These are phyloP conservation scores for Leptothorax acervorum DNA, from an alignment of 2,888 invertebrate species.

Conservation along the genomic window DNA sequence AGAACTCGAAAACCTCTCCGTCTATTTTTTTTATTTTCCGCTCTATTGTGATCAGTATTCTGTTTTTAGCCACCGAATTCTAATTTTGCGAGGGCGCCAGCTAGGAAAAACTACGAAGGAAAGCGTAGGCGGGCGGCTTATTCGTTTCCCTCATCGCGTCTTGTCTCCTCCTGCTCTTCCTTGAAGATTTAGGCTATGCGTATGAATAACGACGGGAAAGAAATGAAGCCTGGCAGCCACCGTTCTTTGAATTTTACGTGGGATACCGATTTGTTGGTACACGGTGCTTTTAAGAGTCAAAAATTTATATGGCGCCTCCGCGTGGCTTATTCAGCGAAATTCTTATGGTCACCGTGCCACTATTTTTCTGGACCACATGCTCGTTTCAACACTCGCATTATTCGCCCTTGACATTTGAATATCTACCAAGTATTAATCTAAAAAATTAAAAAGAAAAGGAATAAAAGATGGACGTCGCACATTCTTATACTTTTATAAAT, in stretches of 20 bases:
- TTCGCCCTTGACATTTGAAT: not conserved
- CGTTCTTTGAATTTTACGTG: constrained; percentile 65
- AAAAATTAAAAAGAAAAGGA: too few relatives aligned
- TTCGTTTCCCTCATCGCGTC: constrained; percentile 52
- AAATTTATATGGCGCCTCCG: constrained; percentile 70
- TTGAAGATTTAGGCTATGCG: constrained; percentile 56
- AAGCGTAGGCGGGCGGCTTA: constrained; percentile 59
- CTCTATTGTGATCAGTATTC: constrained; percentile 60
- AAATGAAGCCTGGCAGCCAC: constrained; percentile 52
- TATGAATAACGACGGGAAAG: constrained; percentile 42
- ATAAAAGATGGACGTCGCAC: not conserved
- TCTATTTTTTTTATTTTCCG: constrained; percentile 41
- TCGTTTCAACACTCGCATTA: not conserved
- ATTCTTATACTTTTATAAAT: not conserved
- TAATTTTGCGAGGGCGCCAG: constrained; percentile 63
- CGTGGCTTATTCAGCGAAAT: constrained; percentile 68
- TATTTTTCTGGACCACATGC: constrained; percentile 19
- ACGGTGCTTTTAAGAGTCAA: constrained; percentile 63
- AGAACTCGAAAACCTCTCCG: not conserved
- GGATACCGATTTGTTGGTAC: constrained; percentile 69
- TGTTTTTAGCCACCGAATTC: constrained; percentile 61
- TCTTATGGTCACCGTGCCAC: constrained; percentile 50
- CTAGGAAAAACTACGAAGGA: constrained; percentile 52
- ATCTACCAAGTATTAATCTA: not conserved
- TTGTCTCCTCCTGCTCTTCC: constrained; percentile 37